Base-by-base conservation (phyloP, 2,888 invertebrate species). In the Elmis aenea region DNA sequence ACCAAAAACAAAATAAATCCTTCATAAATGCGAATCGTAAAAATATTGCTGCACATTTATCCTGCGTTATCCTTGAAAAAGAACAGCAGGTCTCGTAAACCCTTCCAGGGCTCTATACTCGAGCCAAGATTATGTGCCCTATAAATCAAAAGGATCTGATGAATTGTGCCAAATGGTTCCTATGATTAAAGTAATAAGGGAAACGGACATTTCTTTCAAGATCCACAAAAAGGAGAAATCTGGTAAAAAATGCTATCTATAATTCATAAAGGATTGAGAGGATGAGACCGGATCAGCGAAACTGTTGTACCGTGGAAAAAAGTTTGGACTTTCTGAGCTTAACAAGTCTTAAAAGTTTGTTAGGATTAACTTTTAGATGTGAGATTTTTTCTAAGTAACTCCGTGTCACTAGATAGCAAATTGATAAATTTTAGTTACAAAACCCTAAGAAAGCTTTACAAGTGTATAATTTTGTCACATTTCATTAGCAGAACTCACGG, bases 131-230 rank as follows among this genome's bases (percentile, higher is more conserved):
- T 38, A 42, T 25, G 30, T 34, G 33, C 33, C 22, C 22, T 38
- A 63, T 64, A 66, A 64, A 64, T 66, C 66, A 62, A 51, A 55
- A 50, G 51, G 50, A 48, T 48, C 58, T 63, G 66, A 68, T 63
- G 62, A 65, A 66, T 68, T 61, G 65, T 59, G 58, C 64, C 64
- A 67, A 68, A 68, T 67, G 67, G 64, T 58, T 62, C 61, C 62
- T 62, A 66, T 68, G 67, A 67, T 68, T 68, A 67, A 65, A 66
- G 67, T 64, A 67, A 68, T 68, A 66, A 67, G 57, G 60, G 57
- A 63, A 61, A 61, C 61, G 61, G 59, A 58, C 58, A 56, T 58
- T 57, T 58, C 57, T 59, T 55, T 50, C 48, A 46, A 54, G 50
- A 51, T 45, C 49, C 52, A 51, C 52, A 54, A 53, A 61, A 60